These are phyloP conservation scores for Caenorhabditis doughertyi DNA, from an alignment of 2,888 invertebrate genomes.

Conservation along the genomic window DNA sequence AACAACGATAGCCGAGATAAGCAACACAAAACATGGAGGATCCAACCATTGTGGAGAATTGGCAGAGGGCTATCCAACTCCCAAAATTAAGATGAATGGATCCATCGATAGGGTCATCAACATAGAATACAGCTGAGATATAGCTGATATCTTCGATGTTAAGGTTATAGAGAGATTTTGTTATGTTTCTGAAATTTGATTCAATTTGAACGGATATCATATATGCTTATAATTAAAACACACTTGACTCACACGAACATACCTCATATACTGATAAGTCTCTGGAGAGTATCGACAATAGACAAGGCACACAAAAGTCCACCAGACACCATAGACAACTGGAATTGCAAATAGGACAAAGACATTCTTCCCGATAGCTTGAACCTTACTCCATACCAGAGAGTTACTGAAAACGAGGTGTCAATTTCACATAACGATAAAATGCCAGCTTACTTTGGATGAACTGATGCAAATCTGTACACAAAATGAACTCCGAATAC, in stretches of 20 bases:
- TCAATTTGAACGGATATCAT: neutral
- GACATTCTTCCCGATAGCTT: constrained; percentile 15
- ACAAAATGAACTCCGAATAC: constrained; percentile 42
- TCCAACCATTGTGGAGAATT: constrained; percentile 44
- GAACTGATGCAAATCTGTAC: constrained; percentile 30
- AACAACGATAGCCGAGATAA: constrained; percentile 31
- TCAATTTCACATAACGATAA: neutral
- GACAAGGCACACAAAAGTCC: constrained; percentile 26
- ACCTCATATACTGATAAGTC: constrained; percentile 46
- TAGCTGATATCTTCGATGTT: constrained; percentile 44
- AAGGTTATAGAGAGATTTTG: constrained; percentile 25
- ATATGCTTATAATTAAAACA: no score
- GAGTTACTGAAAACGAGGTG: neutral
- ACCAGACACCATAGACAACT: constrained; percentile 36
- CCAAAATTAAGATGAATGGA: neutral
- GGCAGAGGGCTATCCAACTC: constrained; percentile 23
- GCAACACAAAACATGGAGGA: constrained; percentile 44
- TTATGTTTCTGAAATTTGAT: constrained; percentile 29
- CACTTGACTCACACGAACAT: no score
- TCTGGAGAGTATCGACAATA: constrained; percentile 25
- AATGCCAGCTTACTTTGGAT: constrained; percentile 2
- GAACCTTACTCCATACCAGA: neutral
- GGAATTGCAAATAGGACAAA: constrained; percentile 11
- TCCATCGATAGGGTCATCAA: constrained; percentile 6
- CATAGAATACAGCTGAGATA: constrained; percentile 44